Evolutionary conservation across 2,888 invertebrate genomes (phyloP).

Genomic region (Phalangium opilio): DNA sequence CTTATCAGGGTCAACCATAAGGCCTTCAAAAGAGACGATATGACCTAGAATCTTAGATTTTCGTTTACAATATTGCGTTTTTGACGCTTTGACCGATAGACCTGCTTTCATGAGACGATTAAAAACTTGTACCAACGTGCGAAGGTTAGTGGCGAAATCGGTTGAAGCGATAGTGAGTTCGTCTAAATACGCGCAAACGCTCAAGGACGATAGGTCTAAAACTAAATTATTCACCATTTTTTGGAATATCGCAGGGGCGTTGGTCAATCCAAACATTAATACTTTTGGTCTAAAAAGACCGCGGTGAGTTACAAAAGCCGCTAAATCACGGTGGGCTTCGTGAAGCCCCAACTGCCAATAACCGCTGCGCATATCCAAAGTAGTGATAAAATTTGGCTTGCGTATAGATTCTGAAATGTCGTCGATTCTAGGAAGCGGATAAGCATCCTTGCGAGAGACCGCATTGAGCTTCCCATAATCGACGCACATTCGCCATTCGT

Average conservation of each 20-base stretch:
- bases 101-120: slow-evolving; percentile 14
- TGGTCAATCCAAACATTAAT: slow-evolving; percentile 14
- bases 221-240: slow-evolving; percentile 13
- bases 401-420: no score
- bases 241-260: slow-evolving; percentile 13
- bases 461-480: no score
- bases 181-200: slow-evolving; percentile 20
- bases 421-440: no score
- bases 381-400: slow-evolving; percentile 4
- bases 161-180: slow-evolving; percentile 19
- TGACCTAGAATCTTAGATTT: slow-evolving; percentile 12
- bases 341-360: slow-evolving; percentile 17
- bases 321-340: slow-evolving; percentile 7
- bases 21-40: slow-evolving; percentile 5
- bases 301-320: slow-evolving; percentile 17
- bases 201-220: slow-evolving; percentile 12
- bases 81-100: slow-evolving; percentile 17
- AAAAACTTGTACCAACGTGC: slow-evolving; percentile 12
- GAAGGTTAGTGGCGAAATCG: slow-evolving; percentile 17
- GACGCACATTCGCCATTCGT: no score
- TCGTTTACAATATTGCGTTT: slow-evolving; percentile 15
- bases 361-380: slow-evolving; percentile 13
- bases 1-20: slow-evolving; percentile 4
- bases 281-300: slow-evolving; percentile 10
- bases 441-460: no score